phyloP scores from a whole-genome alignment of 2,888 invertebrate species.

The Pemphredon lugubris region DNA sequence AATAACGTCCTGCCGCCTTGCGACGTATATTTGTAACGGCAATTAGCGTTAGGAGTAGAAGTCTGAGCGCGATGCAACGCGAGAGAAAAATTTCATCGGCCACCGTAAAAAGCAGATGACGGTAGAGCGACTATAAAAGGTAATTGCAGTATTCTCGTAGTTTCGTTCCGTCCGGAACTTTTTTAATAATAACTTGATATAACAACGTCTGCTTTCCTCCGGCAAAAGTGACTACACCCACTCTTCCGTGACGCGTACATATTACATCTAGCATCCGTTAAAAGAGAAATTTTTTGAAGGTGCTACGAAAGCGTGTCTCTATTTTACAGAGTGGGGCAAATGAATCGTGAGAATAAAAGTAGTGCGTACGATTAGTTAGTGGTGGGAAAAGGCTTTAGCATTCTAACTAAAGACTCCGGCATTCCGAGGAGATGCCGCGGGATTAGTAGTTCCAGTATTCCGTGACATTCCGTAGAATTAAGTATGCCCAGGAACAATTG shows the following conservation, averaged over 20 bases:
- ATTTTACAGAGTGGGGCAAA: conserved; percentile 36
- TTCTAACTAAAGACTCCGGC: conserved; percentile 1
- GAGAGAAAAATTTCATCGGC: not conserved
- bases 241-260: not conserved
- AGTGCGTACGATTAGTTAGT: conserved; percentile 16
- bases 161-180: conserved; percentile 19
- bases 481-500: not conserved
- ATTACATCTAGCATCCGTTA: not conserved
- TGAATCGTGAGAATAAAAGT: conserved; percentile 28
- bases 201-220: conserved; percentile 3
- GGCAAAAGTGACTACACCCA: not conserved
- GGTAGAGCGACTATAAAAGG: not conserved
- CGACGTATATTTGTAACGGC: not conserved
- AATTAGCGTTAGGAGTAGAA: not conserved
- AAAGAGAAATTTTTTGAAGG: conserved; percentile 58
- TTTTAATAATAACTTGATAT: conserved; percentile 42
- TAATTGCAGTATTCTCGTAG: not conserved
- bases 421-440: not conserved
- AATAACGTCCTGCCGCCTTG: too few relatives aligned
- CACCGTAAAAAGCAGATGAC: conserved; percentile 9
- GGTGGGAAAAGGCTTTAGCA: conserved; percentile 21
- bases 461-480: not conserved
- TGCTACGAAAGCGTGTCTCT: conserved; percentile 39
- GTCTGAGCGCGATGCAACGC: not conserved
- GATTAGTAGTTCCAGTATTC: conserved; percentile 5